Evolutionary conservation across 2,888 invertebrate genomes (phyloP).

Genomic region (Tipula confusa): DNA sequence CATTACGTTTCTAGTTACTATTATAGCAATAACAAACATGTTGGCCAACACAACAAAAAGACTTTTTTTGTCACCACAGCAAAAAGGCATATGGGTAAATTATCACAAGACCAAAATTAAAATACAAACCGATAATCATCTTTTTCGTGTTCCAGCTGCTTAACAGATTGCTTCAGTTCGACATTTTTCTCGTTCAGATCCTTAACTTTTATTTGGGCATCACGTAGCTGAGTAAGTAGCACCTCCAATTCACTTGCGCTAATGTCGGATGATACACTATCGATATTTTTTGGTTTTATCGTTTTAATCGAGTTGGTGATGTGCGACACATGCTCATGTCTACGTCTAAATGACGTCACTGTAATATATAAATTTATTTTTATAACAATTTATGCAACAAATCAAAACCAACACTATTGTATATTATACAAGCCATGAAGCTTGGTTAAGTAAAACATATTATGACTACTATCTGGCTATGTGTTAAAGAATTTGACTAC

Average conservation of each 20-base stretch:
- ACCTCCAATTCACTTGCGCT: neutral
- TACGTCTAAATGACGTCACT: neutral
- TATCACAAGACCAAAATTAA: neutral
- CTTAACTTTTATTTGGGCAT: neutral
- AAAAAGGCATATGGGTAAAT: neutral
- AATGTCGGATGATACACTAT: neutral
- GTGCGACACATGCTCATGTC: neutral
- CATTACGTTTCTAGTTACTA: no score
- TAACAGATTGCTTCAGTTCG: neutral
- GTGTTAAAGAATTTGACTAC: no score
- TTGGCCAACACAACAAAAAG: no score
- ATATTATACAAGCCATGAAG: no score
- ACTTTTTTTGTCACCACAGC: no score
- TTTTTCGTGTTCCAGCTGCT: neutral
- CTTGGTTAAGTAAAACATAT: no score
- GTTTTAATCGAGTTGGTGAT: neutral
- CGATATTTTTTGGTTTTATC: neutral
- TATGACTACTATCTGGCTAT: no score
- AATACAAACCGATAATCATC: neutral
- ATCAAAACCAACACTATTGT: no score
- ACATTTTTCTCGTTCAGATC: neutral
- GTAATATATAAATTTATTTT: no score
- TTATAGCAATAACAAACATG: no score
- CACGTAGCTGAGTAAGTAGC: neutral
- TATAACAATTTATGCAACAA: no score